These are phyloP conservation scores for Orchestes rusci DNA, from an alignment of 2,888 invertebrate species.

Conservation along the genomic window DNA sequence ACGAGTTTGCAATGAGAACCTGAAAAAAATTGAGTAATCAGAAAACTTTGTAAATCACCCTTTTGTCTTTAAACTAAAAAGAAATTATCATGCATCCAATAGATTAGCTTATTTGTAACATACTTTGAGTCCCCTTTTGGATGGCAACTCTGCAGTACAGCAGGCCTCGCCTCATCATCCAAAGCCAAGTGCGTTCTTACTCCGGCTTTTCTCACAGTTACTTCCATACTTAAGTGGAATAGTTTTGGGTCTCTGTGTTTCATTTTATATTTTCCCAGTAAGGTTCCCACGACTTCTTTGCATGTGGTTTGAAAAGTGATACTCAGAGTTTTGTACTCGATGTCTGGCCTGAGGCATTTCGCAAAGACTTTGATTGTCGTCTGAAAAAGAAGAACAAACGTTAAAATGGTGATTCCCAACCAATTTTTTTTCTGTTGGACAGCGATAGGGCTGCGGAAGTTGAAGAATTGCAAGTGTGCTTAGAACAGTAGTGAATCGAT, in stretches of 20 bases:
- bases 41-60: too few relatives aligned
- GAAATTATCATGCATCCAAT: too few relatives aligned
- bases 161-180: constrained; percentile 84
- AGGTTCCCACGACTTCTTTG: constrained; percentile 74
- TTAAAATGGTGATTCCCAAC: neutral
- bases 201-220: constrained; percentile 76
- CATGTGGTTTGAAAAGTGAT: constrained; percentile 85
- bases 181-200: constrained; percentile 74
- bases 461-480: too few relatives aligned
- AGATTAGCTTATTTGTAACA: too few relatives aligned
- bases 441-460: too few relatives aligned
- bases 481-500: too few relatives aligned
- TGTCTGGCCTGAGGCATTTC: constrained; percentile 81
- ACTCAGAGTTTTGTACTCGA: constrained; percentile 91
- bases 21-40: constrained; percentile 44
- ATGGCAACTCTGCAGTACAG: constrained; percentile 88
- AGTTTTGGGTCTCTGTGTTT: constrained; percentile 86
- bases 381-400: constrained; percentile 50
- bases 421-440: too few relatives aligned
- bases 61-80: too few relatives aligned
- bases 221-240: constrained; percentile 93
- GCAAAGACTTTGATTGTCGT: constrained; percentile 90
- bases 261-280: constrained; percentile 81
- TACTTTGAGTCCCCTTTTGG: constrained; percentile 88
- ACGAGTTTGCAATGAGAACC: constrained; percentile 80